Base-by-base conservation (phyloP, 64 coral and sea anemone species). In the Actinia tenebrosa region DNA sequence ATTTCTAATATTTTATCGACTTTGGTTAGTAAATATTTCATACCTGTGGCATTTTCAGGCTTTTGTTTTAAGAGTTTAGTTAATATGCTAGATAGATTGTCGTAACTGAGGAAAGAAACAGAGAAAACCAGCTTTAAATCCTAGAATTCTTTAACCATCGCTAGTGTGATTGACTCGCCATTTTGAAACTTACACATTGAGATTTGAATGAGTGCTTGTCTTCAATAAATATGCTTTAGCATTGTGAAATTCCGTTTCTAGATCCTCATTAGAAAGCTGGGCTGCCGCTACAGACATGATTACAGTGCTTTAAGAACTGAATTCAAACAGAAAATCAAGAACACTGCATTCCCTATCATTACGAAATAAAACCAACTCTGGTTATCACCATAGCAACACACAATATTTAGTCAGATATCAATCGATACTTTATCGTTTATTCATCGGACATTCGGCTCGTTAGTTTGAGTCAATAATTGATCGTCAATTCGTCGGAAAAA, bases 171-270 rank as follows among this genome's bases (percentile, higher is more conserved):
- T 54, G 43, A 16, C 44, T 54, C 20, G 92, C 83, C 92, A 94
- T 89, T 82, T 87, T 90, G 83, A 77, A 85, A 56, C 97, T 99
- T 89, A 99, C 97, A 99, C 88, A 91, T 94, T 99, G 18, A 92
- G 88, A 83, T 99, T 95, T 46, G 93, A 92, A 86, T 91, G 88
- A 54, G 91, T 87, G 84, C 88, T 95, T 86, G 90, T 88, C 89
- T 99, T 99, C 77, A 99, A 78, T 64, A 99, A 91, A 93, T 90
- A 99, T 10, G 97, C 91, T 53, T 99, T 99, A 23, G 93, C 91
- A 87, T 99, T 99, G 43, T 89, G 82, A 89, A 99, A 92, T 91
- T 99, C 90, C 17, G 86, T 90, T 66, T 95, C 93, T 86, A 99
- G 77, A 80, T 91, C 91, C 53, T 85, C 88, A 45, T 69, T 88